phyloP scores from a whole-genome alignment of 2,113 vertebrate genomes.

The Aramus guarauna region DNA sequence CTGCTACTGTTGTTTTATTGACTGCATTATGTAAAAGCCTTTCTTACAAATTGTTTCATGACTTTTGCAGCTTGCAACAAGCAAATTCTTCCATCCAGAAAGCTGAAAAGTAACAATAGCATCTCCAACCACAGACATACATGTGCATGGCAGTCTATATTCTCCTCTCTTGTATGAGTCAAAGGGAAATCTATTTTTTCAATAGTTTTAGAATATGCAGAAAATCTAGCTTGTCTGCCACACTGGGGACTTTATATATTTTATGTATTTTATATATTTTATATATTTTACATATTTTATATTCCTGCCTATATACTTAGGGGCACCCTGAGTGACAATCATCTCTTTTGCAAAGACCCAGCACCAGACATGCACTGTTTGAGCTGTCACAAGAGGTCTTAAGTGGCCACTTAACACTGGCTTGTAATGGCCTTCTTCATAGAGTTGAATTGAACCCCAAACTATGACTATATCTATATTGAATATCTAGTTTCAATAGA shows the following conservation, averaged over 20 bases:
- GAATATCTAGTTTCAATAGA: background rate
- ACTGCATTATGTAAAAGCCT: background rate
- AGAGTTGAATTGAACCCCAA: background rate
- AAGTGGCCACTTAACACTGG: background rate
- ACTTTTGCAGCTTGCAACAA: background rate
- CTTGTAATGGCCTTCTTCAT: background rate
- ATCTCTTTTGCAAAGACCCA: background rate
- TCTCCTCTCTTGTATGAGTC: background rate
- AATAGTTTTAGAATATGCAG: background rate
- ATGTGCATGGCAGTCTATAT: background rate
- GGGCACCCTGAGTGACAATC: background rate
- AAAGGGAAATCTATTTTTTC: background rate
- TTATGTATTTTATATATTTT: no score
- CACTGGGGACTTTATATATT: background rate
- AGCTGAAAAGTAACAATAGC: background rate
- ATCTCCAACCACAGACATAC: background rate
- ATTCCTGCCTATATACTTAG: background rate
- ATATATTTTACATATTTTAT: background rate
- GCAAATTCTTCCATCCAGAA: background rate
- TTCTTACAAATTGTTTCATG: background rate
- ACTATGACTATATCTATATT: background rate
- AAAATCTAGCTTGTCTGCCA: background rate
- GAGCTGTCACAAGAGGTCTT: background rate
- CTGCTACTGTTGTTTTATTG: background rate
- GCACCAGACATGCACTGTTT: background rate